Conservation (phyloP, 2,113 vertebrate species). For the Urocolius indicus region DNA sequence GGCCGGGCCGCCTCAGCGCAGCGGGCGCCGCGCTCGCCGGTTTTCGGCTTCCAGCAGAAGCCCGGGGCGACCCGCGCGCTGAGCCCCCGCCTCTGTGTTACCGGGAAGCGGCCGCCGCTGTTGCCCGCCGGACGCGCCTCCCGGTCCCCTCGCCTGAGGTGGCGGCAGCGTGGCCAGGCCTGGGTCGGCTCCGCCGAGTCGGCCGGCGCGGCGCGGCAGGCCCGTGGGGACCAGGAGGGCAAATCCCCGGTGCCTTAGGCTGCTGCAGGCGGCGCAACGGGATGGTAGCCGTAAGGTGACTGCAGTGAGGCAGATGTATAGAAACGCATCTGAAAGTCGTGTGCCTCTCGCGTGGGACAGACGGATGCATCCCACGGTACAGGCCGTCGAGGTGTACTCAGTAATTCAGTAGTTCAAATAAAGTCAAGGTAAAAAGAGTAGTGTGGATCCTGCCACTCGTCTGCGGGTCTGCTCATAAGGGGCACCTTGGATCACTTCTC, state of each 20-base stretch:
- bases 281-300: fast-evolving
- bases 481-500: background rate
- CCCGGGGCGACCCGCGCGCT: fast-evolving
- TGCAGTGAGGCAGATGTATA: background rate
- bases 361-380: fast-evolving
- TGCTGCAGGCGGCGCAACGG: fast-evolving
- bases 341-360: fast-evolving
- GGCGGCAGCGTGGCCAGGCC: background rate
- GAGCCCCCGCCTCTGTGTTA: fast-evolving
- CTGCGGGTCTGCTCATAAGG: fast-evolving
- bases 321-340: fast-evolving
- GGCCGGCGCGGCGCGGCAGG: too few species aligned
- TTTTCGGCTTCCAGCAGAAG: fast-evolving
- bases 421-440: background rate
- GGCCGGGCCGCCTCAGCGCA: too few species aligned
- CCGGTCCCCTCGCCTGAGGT: fast-evolving
- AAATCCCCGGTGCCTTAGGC: background rate
- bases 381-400: fast-evolving
- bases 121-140: fast-evolving
- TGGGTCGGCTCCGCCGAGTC: background rate
- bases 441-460: fast-evolving
- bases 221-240: background rate
- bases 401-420: too few species aligned
- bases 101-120: fast-evolving
- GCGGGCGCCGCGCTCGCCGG: background rate